Evolutionary conservation across 2,113 vertebrate genomes (phyloP).

Genomic region (Heloderma charlesbogerti): DNA sequence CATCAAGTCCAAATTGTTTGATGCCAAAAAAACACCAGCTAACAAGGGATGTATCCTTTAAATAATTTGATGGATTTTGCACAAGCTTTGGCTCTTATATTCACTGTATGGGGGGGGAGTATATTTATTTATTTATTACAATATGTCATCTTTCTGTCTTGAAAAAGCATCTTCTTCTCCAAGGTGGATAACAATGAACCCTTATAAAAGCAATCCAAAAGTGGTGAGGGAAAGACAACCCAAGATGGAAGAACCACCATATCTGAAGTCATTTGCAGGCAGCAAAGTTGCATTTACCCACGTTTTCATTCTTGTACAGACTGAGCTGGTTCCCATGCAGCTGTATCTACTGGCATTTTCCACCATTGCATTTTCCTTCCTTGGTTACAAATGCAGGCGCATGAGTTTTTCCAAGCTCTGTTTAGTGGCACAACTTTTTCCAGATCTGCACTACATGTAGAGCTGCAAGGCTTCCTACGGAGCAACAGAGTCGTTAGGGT

Average conservation of each 20-base stretch:
- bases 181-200: no score
- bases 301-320: neutral
- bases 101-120: neutral
- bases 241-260: neutral
- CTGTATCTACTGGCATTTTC: neutral
- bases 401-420: neutral
- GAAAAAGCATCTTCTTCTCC: neutral
- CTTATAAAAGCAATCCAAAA: neutral
- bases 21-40: neutral
- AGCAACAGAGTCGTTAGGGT: neutral
- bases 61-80: neutral
- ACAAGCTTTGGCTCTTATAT: neutral
- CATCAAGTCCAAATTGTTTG: neutral
- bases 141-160: neutral
- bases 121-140: neutral
- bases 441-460: no score
- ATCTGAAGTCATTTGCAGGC: no score
- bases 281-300: neutral
- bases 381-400: accelerated
- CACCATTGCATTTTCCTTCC: neutral
- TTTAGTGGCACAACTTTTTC: neutral
- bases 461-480: no score
- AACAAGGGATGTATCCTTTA: neutral
- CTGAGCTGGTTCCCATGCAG: neutral
- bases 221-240: neutral